Base-by-base conservation (phyloP, 1,140 invertebrate genomes). In the Cryptotermes secundus region DNA sequence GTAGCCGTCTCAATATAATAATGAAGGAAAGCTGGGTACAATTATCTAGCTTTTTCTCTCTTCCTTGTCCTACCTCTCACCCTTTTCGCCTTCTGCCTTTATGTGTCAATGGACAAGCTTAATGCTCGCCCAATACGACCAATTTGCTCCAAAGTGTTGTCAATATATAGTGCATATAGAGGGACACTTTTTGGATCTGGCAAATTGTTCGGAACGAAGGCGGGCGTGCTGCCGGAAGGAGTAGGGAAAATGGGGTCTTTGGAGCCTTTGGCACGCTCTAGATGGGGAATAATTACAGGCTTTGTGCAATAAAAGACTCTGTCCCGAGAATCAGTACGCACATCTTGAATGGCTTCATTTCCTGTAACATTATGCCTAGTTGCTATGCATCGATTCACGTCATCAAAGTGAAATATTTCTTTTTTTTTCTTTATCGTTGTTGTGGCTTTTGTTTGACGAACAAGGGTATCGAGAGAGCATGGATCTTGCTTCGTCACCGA, bases 111-210 rank as follows among this genome's bases (percentile, higher is more conserved):
- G 83, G 85, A 84, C 85, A 85, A 84, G 59, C 85, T 85, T 85
- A 85, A 85, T 85, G 85, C 79, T 36, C 42, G 42, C 65, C 84
- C 83, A 85, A 85, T 85, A 85, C 85, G 85, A 83, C 85, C 83
- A 85, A 85, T 85, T 85, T 85, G 83, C 83, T 84, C 83, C 81
- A 85, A 85, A 85, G 85, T 85, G 85, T 85, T 85, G 83, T 83
- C 85, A 85, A 85, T 85, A 84, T 84, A 84, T 84, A 85, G 85
- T 65, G 85, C 81, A 82, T 82, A 65, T 82, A 79, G 53, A 82
- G 65, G 72, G 65, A 80, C 49, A 85, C 80, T 85, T 84, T 83
- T 79, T 81, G 49, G 83, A 45, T 79, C 35, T 34, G 83, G 85
- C 83, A 85, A 85, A 85, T 85, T 85, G 85, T 81, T 85, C 82